Percentiles rank a stretch among this genome's conserved stretches.
phyloP scores from a whole-genome alignment of 2,888 invertebrate species.

The Margaritifera margaritifera region DNA sequence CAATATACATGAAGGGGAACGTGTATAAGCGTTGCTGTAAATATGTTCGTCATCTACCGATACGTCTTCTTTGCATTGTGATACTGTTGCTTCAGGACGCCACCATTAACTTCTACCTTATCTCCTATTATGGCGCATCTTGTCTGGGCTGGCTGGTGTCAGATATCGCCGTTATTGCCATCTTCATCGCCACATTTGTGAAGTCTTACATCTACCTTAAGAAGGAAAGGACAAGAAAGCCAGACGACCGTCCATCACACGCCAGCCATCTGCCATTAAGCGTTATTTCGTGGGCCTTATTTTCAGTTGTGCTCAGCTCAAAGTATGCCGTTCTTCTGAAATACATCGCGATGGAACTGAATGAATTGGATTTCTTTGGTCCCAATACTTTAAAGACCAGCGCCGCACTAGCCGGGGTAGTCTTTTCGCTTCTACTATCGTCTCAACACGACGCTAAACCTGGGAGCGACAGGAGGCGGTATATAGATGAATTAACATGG shows the following conservation, averaged over 20 bases:
- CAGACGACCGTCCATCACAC: not conserved
- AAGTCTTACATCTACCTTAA: constrained; percentile 6
- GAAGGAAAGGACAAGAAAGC: too few species aligned
- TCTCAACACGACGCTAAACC: constrained; percentile 76
- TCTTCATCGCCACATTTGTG: constrained; percentile 62
- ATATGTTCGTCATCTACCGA: constrained; percentile 43
- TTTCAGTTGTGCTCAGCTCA: constrained; percentile 74
- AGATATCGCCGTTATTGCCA: constrained; percentile 70
- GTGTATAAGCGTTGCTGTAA: too few species aligned
- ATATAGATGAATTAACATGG: constrained; percentile 75
- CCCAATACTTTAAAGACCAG: constrained; percentile 67
- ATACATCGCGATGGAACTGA: constrained; percentile 58
- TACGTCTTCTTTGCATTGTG: constrained; percentile 41
- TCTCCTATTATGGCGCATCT: constrained; percentile 61
- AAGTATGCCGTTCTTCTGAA: constrained; percentile 76
- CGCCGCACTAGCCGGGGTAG: constrained; percentile 73
- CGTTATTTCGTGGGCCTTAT: constrained; percentile 76
- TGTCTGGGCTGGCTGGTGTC: constrained; percentile 73
- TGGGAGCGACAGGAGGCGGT: constrained; percentile 73
- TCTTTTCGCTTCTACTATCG: constrained; percentile 76
- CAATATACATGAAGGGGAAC: too few species aligned
- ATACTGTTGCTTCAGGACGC: constrained; percentile 70
- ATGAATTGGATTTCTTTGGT: constrained; percentile 73
- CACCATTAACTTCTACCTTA: constrained; percentile 74
- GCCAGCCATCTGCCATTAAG: constrained; percentile 59